Base-by-base conservation (phyloP, 2,888 invertebrate genomes). In the Scaptomyza cyrtandrae region DNA sequence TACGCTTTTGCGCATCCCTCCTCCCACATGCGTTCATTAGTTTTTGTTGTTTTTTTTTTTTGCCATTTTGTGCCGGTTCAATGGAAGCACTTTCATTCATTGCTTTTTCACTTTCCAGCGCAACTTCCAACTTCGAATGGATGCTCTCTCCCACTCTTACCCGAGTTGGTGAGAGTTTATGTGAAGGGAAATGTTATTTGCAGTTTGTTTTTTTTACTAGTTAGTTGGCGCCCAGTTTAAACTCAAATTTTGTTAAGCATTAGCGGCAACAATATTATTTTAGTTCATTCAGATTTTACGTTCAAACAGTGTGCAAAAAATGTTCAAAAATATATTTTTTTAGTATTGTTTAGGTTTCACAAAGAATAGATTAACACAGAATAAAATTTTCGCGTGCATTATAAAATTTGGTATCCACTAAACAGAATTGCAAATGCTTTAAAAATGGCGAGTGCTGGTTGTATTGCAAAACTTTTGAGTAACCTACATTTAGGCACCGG, bases 41-140 rank as follows among this genome's bases (percentile, higher is more conserved):
- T 16, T 13, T 14, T 13, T 5, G n/a, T 39, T n/a, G 13, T 11
- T 16, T 9, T 13, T 14, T 31, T 48, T 33, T 31, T 31, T 39
- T 16, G 16, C 14, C 53, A 45, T 53, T 62, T 41, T 50, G 45
- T 49, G 56, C 63, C 54, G 58, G 54, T 45, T 50, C 48, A 29
- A 45, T 72, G 75, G 67, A 70, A 72, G 46, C 14, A 27, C 31
- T 54, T 80, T 80, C 79, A 80, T 80, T 80, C 79, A 80, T 80
- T 54, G 63, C 53, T n/a, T 44, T 59, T 44, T 35, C 55, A 43
- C 27, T 58, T 58, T 73, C 72, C 67, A 61, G 41, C 13, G 33
- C 41, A n/a, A 48, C 35, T 65, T 77, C 73, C 61, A 80, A 64
- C 73, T 77, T 67, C 84, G 62, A 44, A 49, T 58, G 74, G 70